A percentile compares a stretch with the other conserved stretches of the same genome.
Conservation (phyloP, 37 sponge, comb jelly and placozoan species). For the Oopsacas minuta region DNA sequence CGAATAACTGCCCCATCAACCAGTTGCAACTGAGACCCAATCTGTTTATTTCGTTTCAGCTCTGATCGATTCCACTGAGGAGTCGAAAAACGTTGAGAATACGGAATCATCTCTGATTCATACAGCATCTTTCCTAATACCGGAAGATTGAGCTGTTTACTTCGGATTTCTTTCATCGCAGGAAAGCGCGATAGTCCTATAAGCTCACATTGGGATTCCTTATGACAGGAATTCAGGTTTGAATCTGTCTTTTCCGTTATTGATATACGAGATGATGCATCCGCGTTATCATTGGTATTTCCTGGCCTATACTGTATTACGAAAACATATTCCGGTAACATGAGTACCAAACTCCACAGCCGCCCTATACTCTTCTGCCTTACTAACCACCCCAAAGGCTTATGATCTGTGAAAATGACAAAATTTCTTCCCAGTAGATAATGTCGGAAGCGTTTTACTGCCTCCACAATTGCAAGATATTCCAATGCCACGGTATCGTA, state of each 20-base stretch:
- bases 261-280: slow-evolving; percentile 26
- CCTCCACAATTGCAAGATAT: not conserved
- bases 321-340: slow-evolving; percentile 31
- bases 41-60: slow-evolving; percentile 30
- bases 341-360: slow-evolving; percentile 35
- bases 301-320: slow-evolving; percentile 27
- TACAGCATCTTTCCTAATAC: slow-evolving; percentile 5
- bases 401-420: not conserved
- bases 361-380: slow-evolving; percentile 16
- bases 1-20: slow-evolving; percentile 31
- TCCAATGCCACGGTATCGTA: not conserved
- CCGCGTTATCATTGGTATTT: slow-evolving; percentile 30
- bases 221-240: not conserved
- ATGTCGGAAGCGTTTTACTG: not conserved
- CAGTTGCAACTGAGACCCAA: slow-evolving; percentile 27
- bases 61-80: slow-evolving; percentile 23
- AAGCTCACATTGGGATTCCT: not conserved
- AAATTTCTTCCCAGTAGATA: not conserved
- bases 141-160: not conserved
- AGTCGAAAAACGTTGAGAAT: not conserved
- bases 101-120: not conserved
- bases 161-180: not conserved
- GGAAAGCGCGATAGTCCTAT: not conserved
- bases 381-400: not conserved
- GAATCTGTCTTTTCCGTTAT: not conserved